Evolutionary conservation across 2,113 vertebrate species (phyloP).

Genomic region (Craseonycteris thonglongyai): DNA sequence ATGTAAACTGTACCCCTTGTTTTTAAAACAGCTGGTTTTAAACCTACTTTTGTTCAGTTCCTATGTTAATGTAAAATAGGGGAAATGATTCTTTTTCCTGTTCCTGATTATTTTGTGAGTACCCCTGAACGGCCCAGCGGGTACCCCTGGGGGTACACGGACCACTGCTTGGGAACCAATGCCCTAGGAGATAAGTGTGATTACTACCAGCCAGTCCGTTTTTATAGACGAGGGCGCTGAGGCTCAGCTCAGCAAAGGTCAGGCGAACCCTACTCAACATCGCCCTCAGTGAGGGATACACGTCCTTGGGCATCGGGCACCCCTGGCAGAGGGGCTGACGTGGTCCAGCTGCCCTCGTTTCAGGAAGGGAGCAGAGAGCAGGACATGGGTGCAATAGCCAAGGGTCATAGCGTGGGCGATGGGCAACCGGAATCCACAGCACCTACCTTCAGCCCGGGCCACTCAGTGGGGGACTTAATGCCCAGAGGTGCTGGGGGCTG

Average conservation of each 20-base stretch:
- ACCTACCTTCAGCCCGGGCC: not conserved
- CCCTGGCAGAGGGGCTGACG: not conserved
- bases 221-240: not conserved
- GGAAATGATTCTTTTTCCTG: no score
- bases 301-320: not conserved
- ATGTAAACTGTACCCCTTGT: no score
- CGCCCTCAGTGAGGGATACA: not conserved
- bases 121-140: no score
- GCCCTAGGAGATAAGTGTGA: no score
- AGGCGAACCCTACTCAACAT: not conserved
- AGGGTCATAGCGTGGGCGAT: not conserved
- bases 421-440: not conserved
- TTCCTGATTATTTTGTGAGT: no score
- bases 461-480: not conserved
- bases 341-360: not conserved
- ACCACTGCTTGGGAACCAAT: no score
- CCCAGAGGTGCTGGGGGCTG: not conserved
- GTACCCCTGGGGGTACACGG: no score
- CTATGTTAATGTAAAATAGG: no score
- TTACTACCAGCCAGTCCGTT: not conserved
- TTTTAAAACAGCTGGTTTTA: no score
- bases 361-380: not conserved
- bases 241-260: not conserved
- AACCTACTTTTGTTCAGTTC: no score
- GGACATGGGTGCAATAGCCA: not conserved